phyloP scores from a whole-genome alignment of 2,797 vertebrate species.

The Pempheris klunzingeri region DNA sequence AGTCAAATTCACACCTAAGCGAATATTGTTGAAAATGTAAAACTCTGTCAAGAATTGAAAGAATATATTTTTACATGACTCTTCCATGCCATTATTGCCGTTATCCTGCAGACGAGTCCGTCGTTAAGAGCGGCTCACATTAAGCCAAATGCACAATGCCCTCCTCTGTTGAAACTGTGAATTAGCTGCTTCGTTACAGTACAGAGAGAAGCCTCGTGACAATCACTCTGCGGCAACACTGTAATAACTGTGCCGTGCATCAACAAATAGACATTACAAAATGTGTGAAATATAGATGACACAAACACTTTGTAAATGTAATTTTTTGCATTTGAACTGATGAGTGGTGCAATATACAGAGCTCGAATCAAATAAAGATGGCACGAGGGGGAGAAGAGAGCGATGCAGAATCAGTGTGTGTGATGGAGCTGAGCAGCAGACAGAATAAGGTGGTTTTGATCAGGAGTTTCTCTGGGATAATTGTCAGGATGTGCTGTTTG shows the following conservation, averaged over 20 bases:
- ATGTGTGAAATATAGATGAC: slow-evolving; percentile 68
- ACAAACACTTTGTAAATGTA: slow-evolving; percentile 71
- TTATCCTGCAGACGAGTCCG: slow-evolving; percentile 16
- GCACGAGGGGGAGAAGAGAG: slow-evolving; percentile 38
- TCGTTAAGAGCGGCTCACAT: slow-evolving; percentile 32
- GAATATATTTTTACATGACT: slow-evolving; percentile 10
- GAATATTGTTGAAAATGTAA: slow-evolving; percentile 6
- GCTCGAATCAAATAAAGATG: slow-evolving; percentile 66
- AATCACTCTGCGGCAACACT: slow-evolving; percentile 42
- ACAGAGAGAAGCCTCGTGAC: slow-evolving; percentile 30
- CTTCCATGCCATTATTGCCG: slow-evolving; percentile 4
- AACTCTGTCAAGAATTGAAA: slow-evolving; percentile 12
- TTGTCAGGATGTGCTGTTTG: slow-evolving; percentile 84
- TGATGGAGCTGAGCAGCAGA: slow-evolving; percentile 71
- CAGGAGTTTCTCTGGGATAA: slow-evolving; percentile 82
- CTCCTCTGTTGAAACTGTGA: slow-evolving; percentile 64
- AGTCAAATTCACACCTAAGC: slow-evolving; percentile 1
- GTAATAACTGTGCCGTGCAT: slow-evolving; percentile 57
- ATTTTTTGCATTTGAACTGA: slow-evolving; percentile 77
- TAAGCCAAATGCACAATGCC: slow-evolving; percentile 59
- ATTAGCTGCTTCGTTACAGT: slow-evolving; percentile 64
- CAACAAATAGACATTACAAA: slow-evolving; percentile 68
- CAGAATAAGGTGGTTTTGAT: slow-evolving; percentile 81
- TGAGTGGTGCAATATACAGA: slow-evolving; percentile 65
- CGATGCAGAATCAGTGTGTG: slow-evolving; percentile 56